These are phyloP conservation scores for Saccostrea cuccullata DNA, from an alignment of 1,140 invertebrate species.

Conservation along the genomic window DNA sequence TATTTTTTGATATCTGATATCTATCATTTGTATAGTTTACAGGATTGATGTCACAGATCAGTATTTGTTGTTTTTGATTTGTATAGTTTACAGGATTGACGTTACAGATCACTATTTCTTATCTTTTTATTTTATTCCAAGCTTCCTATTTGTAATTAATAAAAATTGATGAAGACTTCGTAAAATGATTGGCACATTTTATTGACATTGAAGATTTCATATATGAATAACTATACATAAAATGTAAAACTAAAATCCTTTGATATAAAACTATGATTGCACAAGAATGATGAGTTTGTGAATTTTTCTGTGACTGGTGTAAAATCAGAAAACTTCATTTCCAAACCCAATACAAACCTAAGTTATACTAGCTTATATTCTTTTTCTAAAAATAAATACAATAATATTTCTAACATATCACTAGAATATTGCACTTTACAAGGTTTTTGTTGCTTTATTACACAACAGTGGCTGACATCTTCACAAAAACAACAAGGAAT, in stretches of 20 bases:
- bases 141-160: background rate
- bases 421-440: too few relatives aligned
- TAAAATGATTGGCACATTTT: background rate
- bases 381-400: too few relatives aligned
- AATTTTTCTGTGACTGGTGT: background rate
- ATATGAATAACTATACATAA: background rate
- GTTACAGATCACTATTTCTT: background rate
- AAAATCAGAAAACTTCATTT: background rate
- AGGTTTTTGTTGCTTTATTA: too few relatives aligned
- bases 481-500: too few relatives aligned
- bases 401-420: too few relatives aligned
- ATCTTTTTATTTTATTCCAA: background rate
- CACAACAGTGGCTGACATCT: too few relatives aligned
- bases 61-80: too few relatives aligned
- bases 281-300: background rate
- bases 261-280: background rate
- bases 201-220: slow-evolving; percentile 5
- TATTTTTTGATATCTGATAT: too few relatives aligned
- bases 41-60: too few relatives aligned
- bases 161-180: background rate
- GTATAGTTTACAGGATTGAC: too few relatives aligned
- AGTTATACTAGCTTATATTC: too few relatives aligned
- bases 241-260: background rate
- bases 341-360: background rate
- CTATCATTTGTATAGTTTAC: too few relatives aligned